Conservation (phyloP, 2,113 vertebrate species). For the Gorsachius goisagi region DNA sequence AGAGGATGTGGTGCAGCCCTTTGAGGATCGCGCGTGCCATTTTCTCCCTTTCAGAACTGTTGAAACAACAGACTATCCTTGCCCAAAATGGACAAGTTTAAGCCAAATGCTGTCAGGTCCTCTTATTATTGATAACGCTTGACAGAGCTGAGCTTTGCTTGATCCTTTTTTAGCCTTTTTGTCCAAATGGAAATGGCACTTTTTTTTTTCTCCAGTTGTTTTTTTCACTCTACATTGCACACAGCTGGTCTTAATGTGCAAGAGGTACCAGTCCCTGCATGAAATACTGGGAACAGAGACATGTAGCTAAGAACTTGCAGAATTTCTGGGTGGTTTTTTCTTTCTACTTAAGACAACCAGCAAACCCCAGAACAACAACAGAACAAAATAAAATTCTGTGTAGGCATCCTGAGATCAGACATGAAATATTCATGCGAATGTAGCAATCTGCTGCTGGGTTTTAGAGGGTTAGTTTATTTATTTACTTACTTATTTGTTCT, state of each 20-base stretch:
- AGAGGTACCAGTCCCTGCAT: background rate
- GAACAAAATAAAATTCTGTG: background rate
- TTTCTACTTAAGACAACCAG: background rate
- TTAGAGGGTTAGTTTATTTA: background rate
- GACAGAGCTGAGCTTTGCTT: slow-evolving; percentile 5
- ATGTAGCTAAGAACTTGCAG: background rate
- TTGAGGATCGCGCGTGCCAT: background rate
- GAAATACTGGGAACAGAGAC: background rate
- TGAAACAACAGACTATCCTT: background rate
- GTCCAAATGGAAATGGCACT: background rate
- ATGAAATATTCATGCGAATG: slow-evolving; percentile 46
- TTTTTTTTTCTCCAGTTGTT: background rate
- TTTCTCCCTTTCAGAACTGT: background rate
- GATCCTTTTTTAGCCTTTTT: background rate
- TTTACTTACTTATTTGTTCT: background rate
- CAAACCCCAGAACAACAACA: background rate
- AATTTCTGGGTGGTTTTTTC: background rate
- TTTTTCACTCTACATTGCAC: background rate
- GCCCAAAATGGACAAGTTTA: slow-evolving; percentile 14
- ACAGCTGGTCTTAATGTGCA: background rate
- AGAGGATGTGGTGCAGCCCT: background rate
- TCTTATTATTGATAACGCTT: background rate
- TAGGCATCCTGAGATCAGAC: background rate
- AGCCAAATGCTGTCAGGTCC: slow-evolving; percentile 21
- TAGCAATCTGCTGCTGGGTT: background rate